Base-by-base conservation (phyloP, 2,113 vertebrate species). In the Trachemys scripta region DNA sequence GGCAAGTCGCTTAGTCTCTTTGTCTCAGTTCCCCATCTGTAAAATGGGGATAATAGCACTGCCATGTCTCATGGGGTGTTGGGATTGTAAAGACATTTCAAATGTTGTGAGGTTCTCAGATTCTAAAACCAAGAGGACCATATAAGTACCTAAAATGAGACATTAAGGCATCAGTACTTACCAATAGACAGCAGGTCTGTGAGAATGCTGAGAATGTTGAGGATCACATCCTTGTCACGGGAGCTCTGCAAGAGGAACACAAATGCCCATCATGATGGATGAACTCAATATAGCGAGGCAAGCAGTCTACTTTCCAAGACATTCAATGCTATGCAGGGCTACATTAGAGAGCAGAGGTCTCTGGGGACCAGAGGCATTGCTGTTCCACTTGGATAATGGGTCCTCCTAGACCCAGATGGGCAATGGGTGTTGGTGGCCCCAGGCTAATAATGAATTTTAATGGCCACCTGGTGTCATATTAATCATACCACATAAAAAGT, bases 121-220 rank as follows among this genome's bases (percentile, higher is more conserved):
- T 11, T 38, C 65, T 38, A 62, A 62, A 31, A 14, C 11, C 29
- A 38, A 38, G 19, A 72, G 19, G 65, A 38, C 35, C 17, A 5
- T 38, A 38, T 5, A 38, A 72, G n/a, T 72, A 72, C n/a, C 14
- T 72, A 72, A 72, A 38, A 38, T 9, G n/a, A 72, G n/a, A 38
- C n/a, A 72, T 38, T 22, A 38, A 72, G n/a, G 17, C 65, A 22
- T 72, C 65, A 72, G 17, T 93, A 97, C 98, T 98, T 98, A 99
- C 99, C 99, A 29, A 98, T 98, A 85, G 99, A 99, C 13, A 99
- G 98, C 75, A 99, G 98, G 86, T 99, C 99, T 88, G 99, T 99
- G 38, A 99, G 98, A 87, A 99, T 97, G 29, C 97, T 97, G 25
- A 99, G 98, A 87, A 99, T 98, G 89, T 98, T 98, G 94, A 99